phyloP scores from a whole-genome alignment of 1,140 invertebrate genomes.

The Drosophila micromelanica region DNA sequence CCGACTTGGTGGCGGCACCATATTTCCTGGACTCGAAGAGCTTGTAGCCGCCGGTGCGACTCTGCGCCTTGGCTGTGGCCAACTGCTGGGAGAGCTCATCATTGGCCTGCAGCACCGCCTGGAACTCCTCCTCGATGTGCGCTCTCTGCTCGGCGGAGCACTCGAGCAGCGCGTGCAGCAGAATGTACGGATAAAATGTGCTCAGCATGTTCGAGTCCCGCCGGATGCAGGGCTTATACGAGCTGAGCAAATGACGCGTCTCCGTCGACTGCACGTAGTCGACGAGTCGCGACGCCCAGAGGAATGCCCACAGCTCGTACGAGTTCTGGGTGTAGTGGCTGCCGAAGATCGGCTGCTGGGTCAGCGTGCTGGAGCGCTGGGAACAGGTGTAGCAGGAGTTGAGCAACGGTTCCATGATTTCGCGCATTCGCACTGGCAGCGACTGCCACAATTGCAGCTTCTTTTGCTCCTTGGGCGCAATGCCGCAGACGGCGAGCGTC shows the following conservation, averaged over 20 bases:
- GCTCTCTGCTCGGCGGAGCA: constrained; percentile 67
- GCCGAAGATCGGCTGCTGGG: constrained; percentile 87
- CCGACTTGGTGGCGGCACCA: constrained; percentile 25
- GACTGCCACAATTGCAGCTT: constrained; percentile 88
- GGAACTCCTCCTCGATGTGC: constrained; percentile 86
- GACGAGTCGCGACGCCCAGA: constrained; percentile 88
- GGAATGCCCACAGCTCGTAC: constrained; percentile 90
- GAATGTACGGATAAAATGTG: constrained; percentile 90
- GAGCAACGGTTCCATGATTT: constrained; percentile 89
- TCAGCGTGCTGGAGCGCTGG: constrained; percentile 52
- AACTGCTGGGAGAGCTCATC: constrained; percentile 29
- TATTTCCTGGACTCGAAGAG: constrained; percentile 61
- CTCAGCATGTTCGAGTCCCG: constrained; percentile 88
- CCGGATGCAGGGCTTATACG: constrained; percentile 89
- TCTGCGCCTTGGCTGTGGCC: background rate
- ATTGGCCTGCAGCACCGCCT: constrained; percentile 63
- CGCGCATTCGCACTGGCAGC: constrained; percentile 88
- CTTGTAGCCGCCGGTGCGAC: constrained; percentile 35
- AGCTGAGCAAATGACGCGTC: constrained; percentile 86
- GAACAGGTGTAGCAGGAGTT: constrained; percentile 87
- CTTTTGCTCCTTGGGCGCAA: constrained; percentile 87
- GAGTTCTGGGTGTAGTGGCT: constrained; percentile 85
- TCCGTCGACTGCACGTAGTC: constrained; percentile 86
- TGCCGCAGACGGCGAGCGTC: constrained; percentile 89
- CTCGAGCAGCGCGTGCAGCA: constrained; percentile 87